Conservation (phyloP, 1,140 invertebrate species). For the Polypedilum vanderplanki region DNA sequence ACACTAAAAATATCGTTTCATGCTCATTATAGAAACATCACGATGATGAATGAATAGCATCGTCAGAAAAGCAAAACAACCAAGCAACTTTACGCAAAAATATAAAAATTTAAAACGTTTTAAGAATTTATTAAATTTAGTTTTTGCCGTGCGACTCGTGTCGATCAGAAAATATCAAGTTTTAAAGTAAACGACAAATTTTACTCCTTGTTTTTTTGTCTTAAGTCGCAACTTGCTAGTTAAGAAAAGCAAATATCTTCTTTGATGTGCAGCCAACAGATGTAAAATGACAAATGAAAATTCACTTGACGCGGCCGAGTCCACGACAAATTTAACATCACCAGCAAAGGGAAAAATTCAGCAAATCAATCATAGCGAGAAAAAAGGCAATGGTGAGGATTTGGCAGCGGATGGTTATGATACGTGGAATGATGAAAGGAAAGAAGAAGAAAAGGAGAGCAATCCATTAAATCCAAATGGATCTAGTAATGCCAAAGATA, state of each 20-base stretch:
- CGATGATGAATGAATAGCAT: constrained; percentile 12
- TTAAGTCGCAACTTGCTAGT: background rate
- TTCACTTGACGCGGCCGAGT: constrained; percentile 18
- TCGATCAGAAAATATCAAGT: background rate
- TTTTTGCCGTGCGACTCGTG: too few species aligned
- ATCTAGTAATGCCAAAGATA: background rate
- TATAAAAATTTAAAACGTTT: too few species aligned
- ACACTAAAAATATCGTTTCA: background rate
- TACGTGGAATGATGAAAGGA: constrained; percentile 1
- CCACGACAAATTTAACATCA: constrained; percentile 15
- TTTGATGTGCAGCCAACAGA: constrained; percentile 3
- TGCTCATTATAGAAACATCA: background rate
- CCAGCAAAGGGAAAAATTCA: constrained; percentile 20
- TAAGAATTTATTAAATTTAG: too few species aligned
- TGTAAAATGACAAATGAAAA: constrained; percentile 27
- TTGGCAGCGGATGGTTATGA: constrained; percentile 5
- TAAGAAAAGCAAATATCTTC: background rate
- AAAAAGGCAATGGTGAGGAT: background rate
- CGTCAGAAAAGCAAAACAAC: background rate
- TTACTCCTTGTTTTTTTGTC: background rate
- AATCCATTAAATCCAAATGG: constrained; percentile 30
- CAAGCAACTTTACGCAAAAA: too few species aligned
- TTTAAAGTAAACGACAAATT: background rate
- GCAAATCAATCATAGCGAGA: background rate
- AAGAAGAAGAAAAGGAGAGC: constrained; percentile 24